phyloP scores from a whole-genome alignment of 2,888 invertebrate genomes.

The Electrophaes corylata region DNA sequence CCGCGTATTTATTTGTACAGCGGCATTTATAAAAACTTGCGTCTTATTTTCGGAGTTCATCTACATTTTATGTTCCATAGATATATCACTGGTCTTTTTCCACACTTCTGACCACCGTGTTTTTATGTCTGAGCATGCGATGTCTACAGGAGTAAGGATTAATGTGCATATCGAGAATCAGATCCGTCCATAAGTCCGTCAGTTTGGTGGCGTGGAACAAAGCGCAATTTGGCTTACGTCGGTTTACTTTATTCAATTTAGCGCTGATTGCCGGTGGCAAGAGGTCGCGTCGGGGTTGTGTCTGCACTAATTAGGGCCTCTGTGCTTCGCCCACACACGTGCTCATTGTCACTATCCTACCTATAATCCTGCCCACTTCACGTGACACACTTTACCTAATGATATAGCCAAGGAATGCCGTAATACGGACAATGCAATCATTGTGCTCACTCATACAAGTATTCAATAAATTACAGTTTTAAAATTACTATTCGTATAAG shows the following conservation, averaged over 20 bases:
- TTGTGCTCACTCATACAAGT: conserved; percentile 25
- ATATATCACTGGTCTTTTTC: conserved; percentile 23
- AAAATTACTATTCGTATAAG: conserved; percentile 7
- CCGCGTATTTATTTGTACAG: conserved; percentile 68
- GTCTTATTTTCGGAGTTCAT: conserved; percentile 56
- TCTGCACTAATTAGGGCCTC: conserved; percentile 73
- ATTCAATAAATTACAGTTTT: conserved; percentile 16
- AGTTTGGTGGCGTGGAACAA: conserved; percentile 33
- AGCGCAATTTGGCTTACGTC: conserved; percentile 62
- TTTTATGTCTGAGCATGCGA: neutral
- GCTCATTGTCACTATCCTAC: conserved; percentile 54
- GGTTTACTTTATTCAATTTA: conserved; percentile 78
- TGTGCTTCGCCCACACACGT: conserved; percentile 73
- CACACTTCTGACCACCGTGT: neutral
- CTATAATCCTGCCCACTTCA: conserved; percentile 47
- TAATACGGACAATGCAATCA: conserved; percentile 33
- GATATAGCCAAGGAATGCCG: conserved; percentile 25
- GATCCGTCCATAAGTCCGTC: neutral
- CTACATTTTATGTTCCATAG: conserved; percentile 48
- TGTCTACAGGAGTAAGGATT: neutral
- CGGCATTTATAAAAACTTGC: conserved; percentile 57
- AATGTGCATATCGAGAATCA: neutral
- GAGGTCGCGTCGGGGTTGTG: conserved; percentile 79
- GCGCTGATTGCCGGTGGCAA: conserved; percentile 73
- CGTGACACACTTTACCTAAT: conserved; percentile 39